Evolutionary conservation across 1,140 invertebrate species (phyloP).

Genomic region (Leucophenga varia): DNA sequence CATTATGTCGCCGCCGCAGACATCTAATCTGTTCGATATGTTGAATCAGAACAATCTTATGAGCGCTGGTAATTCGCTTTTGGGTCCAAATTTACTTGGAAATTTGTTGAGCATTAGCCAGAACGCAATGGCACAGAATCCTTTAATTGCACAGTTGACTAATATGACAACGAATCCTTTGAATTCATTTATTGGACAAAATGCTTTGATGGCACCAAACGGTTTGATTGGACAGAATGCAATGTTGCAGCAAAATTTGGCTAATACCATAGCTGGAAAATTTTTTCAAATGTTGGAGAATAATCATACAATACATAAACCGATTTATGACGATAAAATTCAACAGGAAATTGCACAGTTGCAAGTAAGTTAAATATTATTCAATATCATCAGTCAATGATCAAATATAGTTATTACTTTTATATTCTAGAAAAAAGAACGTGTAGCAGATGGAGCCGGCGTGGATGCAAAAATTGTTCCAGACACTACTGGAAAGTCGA

Average conservation of each 20-base stretch:
- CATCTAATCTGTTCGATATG: neutral
- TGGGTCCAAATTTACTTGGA: neutral
- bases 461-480: too few relatives aligned
- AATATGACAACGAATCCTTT: conserved; percentile 1
- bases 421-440: too few relatives aligned
- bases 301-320: conserved; percentile 17
- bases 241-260: neutral
- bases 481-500: too few relatives aligned
- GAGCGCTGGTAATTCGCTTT: too few relatives aligned
- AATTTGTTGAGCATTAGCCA: neutral
- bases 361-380: conserved; percentile 26
- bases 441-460: too few relatives aligned
- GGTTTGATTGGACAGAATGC: conserved; percentile 11
- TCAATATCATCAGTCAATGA: neutral
- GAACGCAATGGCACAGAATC: neutral
- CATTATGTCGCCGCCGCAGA: neutral
- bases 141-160: neutral
- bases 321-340: conserved; percentile 19
- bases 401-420: too few relatives aligned
- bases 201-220: conserved; percentile 4
- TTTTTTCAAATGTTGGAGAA: conserved; percentile 24
- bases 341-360: conserved; percentile 25
- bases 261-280: conserved; percentile 24
- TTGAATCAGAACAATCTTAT: neutral
- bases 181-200: conserved; percentile 12